phyloP scores from a whole-genome alignment of 2,797 vertebrate species.

The Yasuhikotakia modesta region DNA sequence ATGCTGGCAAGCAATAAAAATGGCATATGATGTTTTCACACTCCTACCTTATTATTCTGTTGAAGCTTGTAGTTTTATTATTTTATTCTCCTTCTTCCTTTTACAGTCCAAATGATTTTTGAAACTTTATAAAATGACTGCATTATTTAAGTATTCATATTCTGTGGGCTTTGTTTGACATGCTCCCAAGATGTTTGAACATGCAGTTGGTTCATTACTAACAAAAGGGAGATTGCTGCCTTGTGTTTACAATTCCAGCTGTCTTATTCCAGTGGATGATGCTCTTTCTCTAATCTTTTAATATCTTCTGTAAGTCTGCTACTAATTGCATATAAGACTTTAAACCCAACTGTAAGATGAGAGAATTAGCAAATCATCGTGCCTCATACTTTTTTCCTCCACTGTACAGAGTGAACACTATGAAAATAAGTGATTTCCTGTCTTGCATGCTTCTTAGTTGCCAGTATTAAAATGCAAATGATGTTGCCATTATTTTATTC shows the following conservation, averaged over 20 bases:
- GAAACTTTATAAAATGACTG: neutral
- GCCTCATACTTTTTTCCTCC: neutral
- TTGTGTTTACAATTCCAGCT: neutral
- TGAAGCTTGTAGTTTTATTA: neutral
- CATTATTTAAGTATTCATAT: constrained; percentile 8
- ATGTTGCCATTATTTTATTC: neutral
- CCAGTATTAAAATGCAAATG: constrained; percentile 24
- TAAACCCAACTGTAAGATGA: constrained; percentile 13
- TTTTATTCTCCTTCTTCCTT: neutral
- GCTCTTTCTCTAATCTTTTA: constrained; percentile 11
- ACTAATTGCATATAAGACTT: constrained; percentile 26
- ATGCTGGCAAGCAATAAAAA: neutral
- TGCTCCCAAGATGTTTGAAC: neutral
- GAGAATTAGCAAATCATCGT: constrained; percentile 2
- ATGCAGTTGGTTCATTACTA: neutral
- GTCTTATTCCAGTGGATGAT: neutral
- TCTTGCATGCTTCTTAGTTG: constrained; percentile 2
- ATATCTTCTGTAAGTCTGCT: constrained; percentile 13
- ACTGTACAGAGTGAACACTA: neutral
- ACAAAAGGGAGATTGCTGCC: neutral
- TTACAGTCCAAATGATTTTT: neutral
- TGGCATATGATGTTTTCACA: neutral
- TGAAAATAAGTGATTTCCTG: neutral
- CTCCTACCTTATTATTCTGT: neutral
- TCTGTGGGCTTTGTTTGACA: neutral